Conservation (phyloP, 2,888 invertebrate genomes). For the Thalpophila matura region DNA sequence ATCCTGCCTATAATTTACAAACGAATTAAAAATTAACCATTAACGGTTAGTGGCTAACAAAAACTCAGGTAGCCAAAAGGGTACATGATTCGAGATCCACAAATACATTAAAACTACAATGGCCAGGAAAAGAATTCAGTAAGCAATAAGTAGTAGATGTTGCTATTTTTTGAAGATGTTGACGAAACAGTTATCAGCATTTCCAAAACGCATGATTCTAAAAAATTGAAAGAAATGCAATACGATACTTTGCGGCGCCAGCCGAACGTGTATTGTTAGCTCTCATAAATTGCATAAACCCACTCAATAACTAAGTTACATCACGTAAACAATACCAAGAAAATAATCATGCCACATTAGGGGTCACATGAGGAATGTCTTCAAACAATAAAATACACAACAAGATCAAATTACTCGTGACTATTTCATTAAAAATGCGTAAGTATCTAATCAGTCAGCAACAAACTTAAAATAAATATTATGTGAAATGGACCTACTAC, state of each 20-base stretch:
- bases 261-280: too few species aligned
- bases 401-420: constrained; percentile 31
- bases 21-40: constrained; percentile 1
- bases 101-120: background rate
- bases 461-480: background rate
- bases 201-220: constrained; percentile 12
- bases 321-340: constrained; percentile 29
- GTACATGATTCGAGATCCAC: too few species aligned
- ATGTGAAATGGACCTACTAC: background rate
- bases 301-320: background rate
- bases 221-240: constrained; percentile 1
- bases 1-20: background rate
- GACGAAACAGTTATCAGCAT: constrained; percentile 10
- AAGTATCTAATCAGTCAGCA: background rate
- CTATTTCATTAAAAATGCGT: constrained; percentile 24
- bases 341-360: constrained; percentile 36
- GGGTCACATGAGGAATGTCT: constrained; percentile 21
- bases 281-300: too few species aligned
- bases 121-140: background rate
- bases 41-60: background rate
- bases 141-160: background rate
- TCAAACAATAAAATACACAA: constrained; percentile 6
- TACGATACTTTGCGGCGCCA: background rate
- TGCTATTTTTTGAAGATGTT: background rate
- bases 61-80: constrained; percentile 29